phyloP scores from a whole-genome alignment of 2,797 vertebrate species.

The Neopelma chrysocephalum region DNA sequence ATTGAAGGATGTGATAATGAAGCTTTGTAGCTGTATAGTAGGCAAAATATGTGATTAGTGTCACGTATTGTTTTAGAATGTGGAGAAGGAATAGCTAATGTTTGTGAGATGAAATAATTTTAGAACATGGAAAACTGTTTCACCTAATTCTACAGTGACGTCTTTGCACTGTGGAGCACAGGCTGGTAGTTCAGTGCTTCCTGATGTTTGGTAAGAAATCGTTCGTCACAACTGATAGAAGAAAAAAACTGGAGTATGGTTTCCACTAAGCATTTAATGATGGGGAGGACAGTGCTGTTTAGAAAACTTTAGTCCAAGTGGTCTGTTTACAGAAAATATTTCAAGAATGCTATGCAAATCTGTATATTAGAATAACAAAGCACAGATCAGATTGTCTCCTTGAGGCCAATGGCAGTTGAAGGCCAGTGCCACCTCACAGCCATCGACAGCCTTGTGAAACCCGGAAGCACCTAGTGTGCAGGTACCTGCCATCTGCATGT shows the following conservation, averaged over 20 bases:
- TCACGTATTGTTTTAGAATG: not conserved
- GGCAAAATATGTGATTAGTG: not conserved
- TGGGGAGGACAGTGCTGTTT: not conserved
- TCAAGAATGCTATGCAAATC: not conserved
- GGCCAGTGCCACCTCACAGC: not conserved
- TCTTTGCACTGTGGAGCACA: not conserved
- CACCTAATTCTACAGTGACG: not conserved
- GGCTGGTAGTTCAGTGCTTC: not conserved
- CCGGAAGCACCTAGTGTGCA: rapidly evolving
- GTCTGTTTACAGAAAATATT: not conserved
- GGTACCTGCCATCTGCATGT: not conserved
- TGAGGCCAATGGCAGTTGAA: not conserved
- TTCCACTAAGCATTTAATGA: not conserved
- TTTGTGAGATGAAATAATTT: not conserved
- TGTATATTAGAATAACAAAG: not conserved
- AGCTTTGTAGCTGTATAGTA: not conserved
- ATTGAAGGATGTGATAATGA: conserved; percentile 6
- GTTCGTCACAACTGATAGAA: not conserved
- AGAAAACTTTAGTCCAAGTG: not conserved
- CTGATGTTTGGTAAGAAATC: not conserved
- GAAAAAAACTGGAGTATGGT: not conserved
- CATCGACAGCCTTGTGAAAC: not conserved
- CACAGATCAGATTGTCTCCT: not conserved
- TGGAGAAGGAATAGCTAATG: not conserved
- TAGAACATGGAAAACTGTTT: conserved; percentile 2